A percentile compares a stretch with the other conserved stretches of the same genome.
Evolutionary conservation across 2,113 vertebrate species (phyloP).

Genomic region (Bothrops jararaca): DNA sequence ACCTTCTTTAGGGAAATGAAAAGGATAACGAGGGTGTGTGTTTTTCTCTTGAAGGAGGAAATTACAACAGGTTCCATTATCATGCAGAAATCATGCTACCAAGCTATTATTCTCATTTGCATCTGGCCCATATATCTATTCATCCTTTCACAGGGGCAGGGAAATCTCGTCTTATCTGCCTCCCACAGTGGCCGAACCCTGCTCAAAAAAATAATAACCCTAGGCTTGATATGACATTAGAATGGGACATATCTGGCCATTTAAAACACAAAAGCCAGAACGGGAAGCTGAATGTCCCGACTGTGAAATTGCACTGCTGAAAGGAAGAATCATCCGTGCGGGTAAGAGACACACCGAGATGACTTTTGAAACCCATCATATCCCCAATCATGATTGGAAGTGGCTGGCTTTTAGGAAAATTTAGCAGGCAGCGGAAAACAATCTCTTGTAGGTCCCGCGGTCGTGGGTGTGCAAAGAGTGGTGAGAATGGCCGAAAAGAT

Average conservation of each 20-base stretch:
- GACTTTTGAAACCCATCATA: not conserved
- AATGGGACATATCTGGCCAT: not conserved
- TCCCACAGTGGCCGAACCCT: not conserved
- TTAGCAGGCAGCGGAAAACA: constrained; percentile 45
- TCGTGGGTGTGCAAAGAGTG: constrained; percentile 28
- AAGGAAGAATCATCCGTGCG: constrained; percentile 25
- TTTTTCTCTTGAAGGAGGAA: not conserved
- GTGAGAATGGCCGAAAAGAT: too few species aligned
- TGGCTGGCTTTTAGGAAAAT: constrained; percentile 30
- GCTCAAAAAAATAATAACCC: not conserved
- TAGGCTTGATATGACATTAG: not conserved
- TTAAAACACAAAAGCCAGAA: not conserved
- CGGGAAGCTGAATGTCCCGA: not conserved
- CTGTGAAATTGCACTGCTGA: constrained; percentile 36
- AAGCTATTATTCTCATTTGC: not conserved
- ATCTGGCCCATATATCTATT: not conserved
- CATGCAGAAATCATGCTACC: not conserved
- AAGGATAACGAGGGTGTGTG: not conserved
- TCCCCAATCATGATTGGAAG: too few species aligned
- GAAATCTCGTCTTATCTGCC: not conserved
- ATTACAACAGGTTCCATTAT: not conserved
- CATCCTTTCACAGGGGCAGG: not conserved
- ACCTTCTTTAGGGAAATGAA: not conserved
- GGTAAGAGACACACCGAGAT: not conserved
- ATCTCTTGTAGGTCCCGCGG: constrained; percentile 10